phyloP scores from a whole-genome alignment of 2,888 invertebrate genomes.

The Euzophera pinguis region DNA sequence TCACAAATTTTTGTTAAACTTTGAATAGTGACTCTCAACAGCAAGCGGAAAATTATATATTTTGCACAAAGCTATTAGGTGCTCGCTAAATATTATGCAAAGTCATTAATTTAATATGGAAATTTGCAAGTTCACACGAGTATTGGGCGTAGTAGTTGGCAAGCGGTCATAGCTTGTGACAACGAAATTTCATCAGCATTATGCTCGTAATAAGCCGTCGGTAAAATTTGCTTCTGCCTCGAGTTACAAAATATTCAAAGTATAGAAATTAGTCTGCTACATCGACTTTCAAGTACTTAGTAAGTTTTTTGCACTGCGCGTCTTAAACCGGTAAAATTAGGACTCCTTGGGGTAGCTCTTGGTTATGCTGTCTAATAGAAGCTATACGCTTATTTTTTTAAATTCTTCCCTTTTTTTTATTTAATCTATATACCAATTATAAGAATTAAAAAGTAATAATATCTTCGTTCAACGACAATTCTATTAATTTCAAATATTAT shows the following conservation, averaged over 20 bases:
- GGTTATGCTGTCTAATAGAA: too few relatives aligned
- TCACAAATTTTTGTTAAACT: too few relatives aligned
- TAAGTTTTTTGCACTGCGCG: too few relatives aligned
- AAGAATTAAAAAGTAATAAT: too few relatives aligned
- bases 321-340: too few relatives aligned
- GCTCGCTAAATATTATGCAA: constrained; percentile 14
- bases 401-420: too few relatives aligned
- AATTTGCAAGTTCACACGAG: constrained; percentile 30
- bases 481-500: too few relatives aligned
- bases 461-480: too few relatives aligned
- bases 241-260: constrained; percentile 22
- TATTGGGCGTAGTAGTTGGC: constrained; percentile 16
- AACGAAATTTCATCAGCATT: constrained; percentile 65
- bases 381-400: too few relatives aligned
- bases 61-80: constrained; percentile 2
- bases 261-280: constrained; percentile 30
- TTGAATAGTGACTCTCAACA: background rate
- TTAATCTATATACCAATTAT: too few relatives aligned
- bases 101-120: constrained; percentile 26
- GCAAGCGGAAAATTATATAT: background rate
- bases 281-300: too few relatives aligned
- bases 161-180: constrained; percentile 38
- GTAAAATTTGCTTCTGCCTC: constrained; percentile 49
- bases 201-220: constrained; percentile 55
- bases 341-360: too few relatives aligned